Base-by-base conservation (phyloP, 1,140 invertebrate species). In the Hesperophylax magnus region DNA sequence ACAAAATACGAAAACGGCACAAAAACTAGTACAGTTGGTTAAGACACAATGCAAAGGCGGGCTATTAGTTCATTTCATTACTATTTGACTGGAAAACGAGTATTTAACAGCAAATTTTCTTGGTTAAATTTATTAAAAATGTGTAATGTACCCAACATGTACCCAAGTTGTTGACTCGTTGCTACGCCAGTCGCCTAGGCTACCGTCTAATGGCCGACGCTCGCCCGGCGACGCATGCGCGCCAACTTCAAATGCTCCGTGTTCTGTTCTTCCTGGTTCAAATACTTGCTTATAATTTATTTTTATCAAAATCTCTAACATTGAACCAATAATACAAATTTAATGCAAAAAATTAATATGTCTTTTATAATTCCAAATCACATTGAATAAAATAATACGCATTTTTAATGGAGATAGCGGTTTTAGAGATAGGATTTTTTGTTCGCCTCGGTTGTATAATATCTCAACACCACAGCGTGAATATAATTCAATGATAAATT, bases 161-260 rank as follows among this genome's bases (percentile, higher is more conserved):
- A 71, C 65, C 52, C 60, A 60, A 76, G 81, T 84, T 84, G 82
- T 84, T 84, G 82, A 80, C 77, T 75, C 80, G 82, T 84, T 84
- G 82, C 82, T 84, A 84, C 80, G 82, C 82, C 80, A 81, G 82
- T 82, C 80, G 82, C 80, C 82, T 80, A 58, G 80, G 80, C 82
- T 84, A 81, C 80, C 77, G 63, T 56, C 34, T 75, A 75, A 75
- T 74, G 52, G 78, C 58, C 77, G 78, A 76, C 79, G 75, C 72
- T 31, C 47, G 24, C 53, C 56, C 72, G 67, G 76, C 54, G 22
- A 74, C 81, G 81, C 81, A 79, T 80, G 81, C 81, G 81, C 81
- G 77, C 77, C 34, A 65, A 78, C 31, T 78, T 78, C 63, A 69
- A 67, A 54, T 78, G 34, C 34, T 34, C 34, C 34, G 34, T 34